Percentiles rank a stretch among this genome's conserved stretches.
These are phyloP conservation scores for Chloropsis cyanopogon DNA, from an alignment of 2,113 vertebrate genomes.

Conservation along the genomic window DNA sequence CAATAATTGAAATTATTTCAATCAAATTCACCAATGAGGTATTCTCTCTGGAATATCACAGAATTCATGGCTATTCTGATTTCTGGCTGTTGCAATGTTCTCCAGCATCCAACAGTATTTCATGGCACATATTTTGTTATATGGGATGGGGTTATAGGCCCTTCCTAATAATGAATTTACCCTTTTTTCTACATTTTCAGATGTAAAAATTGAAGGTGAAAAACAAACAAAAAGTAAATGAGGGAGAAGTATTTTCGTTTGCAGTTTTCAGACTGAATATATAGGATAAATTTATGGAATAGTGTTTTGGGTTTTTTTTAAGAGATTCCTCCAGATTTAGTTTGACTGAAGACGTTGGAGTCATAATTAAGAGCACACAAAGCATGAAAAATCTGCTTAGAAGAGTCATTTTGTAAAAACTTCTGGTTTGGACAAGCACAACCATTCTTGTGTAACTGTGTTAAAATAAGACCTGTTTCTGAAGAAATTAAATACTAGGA, in stretches of 20 bases:
- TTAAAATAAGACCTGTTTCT: not conserved
- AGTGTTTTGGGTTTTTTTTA: fast-evolving
- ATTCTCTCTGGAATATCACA: not conserved
- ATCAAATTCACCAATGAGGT: not conserved
- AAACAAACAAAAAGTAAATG: not conserved
- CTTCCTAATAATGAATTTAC: not conserved
- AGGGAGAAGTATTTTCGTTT: not conserved
- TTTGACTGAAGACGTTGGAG: not conserved
- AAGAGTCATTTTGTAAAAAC: not conserved
- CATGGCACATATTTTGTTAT: not conserved
- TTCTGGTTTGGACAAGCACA: not conserved
- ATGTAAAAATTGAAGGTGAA: not conserved
- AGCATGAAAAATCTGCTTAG: not conserved
- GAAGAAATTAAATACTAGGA: not conserved
- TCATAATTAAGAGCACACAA: not conserved
- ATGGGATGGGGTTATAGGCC: not conserved
- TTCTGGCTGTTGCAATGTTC: not conserved
- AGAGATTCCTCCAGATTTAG: not conserved
- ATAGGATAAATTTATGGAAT: not conserved
- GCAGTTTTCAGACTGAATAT: not conserved
- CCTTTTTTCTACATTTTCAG: not conserved
- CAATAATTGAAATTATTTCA: not conserved
- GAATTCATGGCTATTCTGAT: not conserved
- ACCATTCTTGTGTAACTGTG: not conserved
- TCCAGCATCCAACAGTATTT: not conserved